These are phyloP conservation scores for Semotilus atromaculatus DNA, from an alignment of 2,797 vertebrate species.

Conservation along the genomic window DNA sequence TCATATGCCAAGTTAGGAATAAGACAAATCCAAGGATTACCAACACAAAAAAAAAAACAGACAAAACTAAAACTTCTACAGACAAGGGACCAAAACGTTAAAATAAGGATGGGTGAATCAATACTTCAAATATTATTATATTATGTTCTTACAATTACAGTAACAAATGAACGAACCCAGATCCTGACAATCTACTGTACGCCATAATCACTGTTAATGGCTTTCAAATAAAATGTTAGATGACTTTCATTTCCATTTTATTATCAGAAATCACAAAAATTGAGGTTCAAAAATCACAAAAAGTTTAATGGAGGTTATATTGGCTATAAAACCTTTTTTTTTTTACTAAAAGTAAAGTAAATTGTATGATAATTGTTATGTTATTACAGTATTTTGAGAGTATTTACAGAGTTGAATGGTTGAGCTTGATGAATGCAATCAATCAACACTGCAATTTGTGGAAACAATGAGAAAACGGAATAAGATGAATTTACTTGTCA, in stretches of 20 bases:
- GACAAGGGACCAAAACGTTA: too few species aligned
- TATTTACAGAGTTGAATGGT: too few species aligned
- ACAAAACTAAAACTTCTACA: too few species aligned
- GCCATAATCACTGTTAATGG: neutral
- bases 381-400: too few species aligned
- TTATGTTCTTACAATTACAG: too few species aligned
- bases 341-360: too few species aligned
- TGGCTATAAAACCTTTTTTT: neutral
- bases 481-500: neutral
- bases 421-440: too few species aligned
- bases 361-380: too few species aligned
- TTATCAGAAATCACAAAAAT: neutral
- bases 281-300: neutral
- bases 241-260: neutral
- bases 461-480: neutral
- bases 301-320: neutral
- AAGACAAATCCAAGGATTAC: slow-evolving; percentile 31
- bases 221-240: neutral
- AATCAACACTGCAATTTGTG: too few species aligned
- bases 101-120: too few species aligned
- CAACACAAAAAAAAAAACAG: neutral
- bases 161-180: neutral
- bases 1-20: slow-evolving; percentile 27
- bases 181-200: neutral
- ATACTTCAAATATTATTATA: neutral